phyloP scores from a whole-genome alignment of 2,797 vertebrate species.

The Enteromius radiatus region DNA sequence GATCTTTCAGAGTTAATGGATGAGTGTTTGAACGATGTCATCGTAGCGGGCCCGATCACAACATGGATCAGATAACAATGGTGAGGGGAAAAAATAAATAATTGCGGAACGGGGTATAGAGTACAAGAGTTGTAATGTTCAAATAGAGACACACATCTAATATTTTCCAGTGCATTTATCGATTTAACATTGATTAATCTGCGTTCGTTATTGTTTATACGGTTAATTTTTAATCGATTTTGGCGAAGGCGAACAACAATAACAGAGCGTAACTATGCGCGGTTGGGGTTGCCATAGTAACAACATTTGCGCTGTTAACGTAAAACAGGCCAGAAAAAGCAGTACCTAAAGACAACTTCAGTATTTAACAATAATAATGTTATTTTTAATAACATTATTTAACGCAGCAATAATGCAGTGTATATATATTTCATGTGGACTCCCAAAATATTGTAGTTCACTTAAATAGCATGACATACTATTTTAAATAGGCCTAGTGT shows the following conservation, averaged over 20 bases:
- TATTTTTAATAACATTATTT: not conserved
- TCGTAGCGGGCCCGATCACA: constrained; percentile 12
- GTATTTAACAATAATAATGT: not conserved
- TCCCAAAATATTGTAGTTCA: not conserved
- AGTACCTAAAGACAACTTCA: not conserved
- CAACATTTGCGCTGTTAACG: not conserved
- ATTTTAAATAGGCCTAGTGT: not conserved
- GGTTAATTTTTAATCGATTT: not conserved
- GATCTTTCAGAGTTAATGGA: constrained; percentile 16
- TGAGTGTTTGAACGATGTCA: constrained; percentile 5
- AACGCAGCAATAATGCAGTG: no score
- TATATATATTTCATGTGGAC: no score
- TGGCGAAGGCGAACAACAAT: not conserved
- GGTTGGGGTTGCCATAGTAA: constrained; percentile 58
- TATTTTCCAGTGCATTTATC: not conserved
- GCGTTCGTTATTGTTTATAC: not conserved
- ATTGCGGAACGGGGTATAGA: no score
- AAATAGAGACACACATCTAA: not conserved
- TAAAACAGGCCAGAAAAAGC: not conserved
- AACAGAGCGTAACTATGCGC: constrained; percentile 65
- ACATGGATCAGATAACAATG: constrained; percentile 45
- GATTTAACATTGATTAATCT: not conserved
- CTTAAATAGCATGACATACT: not conserved
- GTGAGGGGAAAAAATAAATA: constrained; percentile 31
- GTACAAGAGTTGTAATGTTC: not conserved